Evolutionary conservation across 2,888 invertebrate genomes (phyloP), one percentile per base, ranked within the genome.

Genomic region (Thysanoteuthis rhombus): DNA sequence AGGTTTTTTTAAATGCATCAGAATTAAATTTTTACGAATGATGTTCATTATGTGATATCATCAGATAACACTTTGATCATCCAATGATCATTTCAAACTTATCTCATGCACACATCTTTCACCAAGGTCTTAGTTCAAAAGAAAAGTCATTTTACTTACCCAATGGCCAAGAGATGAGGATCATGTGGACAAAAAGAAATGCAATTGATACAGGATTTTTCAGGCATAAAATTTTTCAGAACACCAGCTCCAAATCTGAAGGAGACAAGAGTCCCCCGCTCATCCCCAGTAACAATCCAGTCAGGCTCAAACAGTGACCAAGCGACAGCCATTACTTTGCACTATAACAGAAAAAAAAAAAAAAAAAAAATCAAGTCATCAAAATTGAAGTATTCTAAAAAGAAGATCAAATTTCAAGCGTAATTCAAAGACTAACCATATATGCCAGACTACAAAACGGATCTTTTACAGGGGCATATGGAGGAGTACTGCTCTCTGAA

Each of bases 181-280:
- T 97, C 97, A 96, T 98, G 98, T 0, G 98, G 98, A 95, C 98
- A 98, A 93, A 97, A 97, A 8, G 98, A 97, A 58, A 98, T 95
- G 95, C 97, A 97, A 6, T 97, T 97, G 3, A 98, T 97, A 40
- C 94, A 93, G 45, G 95, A 95, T 93, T 95, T 95, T 93, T 96
- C 96, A n/a, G 97, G 97, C 19, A 97, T 95, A 96, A 98, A 98
- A 16, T 95, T 32, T 42, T 91, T 95, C 42, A 96, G 95, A 36
- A 96, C 95, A 94, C 97, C 96, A 42, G 96, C 96, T 97, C 96
- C 95, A 39, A 97, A 95, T 94, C 97, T 97, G 97, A 97, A 98
- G 39, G 97, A 96, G 25, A 97, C 97, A 2, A 98, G 94, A 16
- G 94, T 95, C 10, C 98, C 97, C 39, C 96, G 96, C 22, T 97